A percentile compares a stretch with the other conserved stretches of the same genome.
Conservation (phyloP, 2,797 vertebrate genomes). For the Coluber constrictor region DNA sequence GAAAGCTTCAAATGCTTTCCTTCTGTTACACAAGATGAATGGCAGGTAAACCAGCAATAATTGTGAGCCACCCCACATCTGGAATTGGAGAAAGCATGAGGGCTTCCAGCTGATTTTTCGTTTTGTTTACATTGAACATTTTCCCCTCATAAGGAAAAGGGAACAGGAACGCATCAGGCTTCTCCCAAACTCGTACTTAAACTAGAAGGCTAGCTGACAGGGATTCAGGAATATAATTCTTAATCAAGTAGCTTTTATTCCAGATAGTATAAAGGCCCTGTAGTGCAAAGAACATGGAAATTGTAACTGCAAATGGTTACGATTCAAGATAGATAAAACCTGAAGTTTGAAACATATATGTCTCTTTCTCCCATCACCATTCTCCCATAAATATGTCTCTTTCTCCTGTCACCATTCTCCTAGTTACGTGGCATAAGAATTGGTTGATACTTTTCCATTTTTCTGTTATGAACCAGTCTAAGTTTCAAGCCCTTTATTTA, state of each 20-base stretch:
- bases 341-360: background rate
- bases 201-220: background rate
- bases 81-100: background rate
- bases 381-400: background rate
- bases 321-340: background rate
- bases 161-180: background rate
- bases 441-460: background rate
- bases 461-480: background rate
- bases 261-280: background rate
- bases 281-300: background rate
- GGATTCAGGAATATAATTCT: background rate
- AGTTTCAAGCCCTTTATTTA: background rate
- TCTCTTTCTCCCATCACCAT: background rate
- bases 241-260: background rate
- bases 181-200: background rate
- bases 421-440: background rate
- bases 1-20: background rate
- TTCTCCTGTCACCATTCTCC: background rate
- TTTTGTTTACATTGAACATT: background rate
- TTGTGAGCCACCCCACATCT: background rate
- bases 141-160: background rate
- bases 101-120: background rate
- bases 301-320: background rate
- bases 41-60: background rate
- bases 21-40: background rate